Evolutionary conservation across 2,888 invertebrate species (phyloP).

Genomic region (Zaprionus obscuricornis): DNA sequence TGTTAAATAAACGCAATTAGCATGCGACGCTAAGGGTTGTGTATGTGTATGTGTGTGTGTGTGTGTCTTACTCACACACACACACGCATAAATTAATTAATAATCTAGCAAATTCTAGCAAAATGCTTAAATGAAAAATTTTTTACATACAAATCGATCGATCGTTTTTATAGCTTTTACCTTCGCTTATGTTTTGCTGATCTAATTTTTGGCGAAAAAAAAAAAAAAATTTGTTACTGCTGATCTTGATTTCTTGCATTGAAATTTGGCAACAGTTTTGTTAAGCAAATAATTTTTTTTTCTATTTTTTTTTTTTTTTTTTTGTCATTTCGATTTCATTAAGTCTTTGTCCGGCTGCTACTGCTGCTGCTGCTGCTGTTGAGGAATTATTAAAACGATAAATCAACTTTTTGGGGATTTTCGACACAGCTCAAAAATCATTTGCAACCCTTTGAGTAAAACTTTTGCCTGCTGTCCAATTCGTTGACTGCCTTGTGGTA

Average conservation of each 20-base stretch:
- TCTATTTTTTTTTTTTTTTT: too few relatives aligned
- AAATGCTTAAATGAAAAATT: background rate
- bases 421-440: slow-evolving; percentile 69
- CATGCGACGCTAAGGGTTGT: slow-evolving; percentile 56
- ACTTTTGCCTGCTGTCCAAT: slow-evolving; percentile 54
- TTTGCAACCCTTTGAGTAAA: slow-evolving; percentile 70
- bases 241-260: too few relatives aligned
- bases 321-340: slow-evolving; percentile 65
- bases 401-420: slow-evolving; percentile 79
- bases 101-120: slow-evolving; percentile 30
- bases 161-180: too few relatives aligned
- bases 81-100: slow-evolving; percentile 44
- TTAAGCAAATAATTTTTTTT: too few relatives aligned
- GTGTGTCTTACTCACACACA: slow-evolving; percentile 33
- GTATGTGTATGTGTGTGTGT: slow-evolving; percentile 15
- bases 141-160: background rate
- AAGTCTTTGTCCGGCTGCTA: slow-evolving; percentile 1
- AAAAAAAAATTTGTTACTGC: too few relatives aligned
- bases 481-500: slow-evolving; percentile 43
- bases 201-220: too few relatives aligned
- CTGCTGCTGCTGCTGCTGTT: slow-evolving; percentile 24
- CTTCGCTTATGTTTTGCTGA: too few relatives aligned
- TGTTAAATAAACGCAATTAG: slow-evolving; percentile 77
- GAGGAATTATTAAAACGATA: slow-evolving; percentile 80
- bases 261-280: slow-evolving; percentile 51